These are phyloP conservation scores for Hozukius guyotensis DNA, from an alignment of 2,797 vertebrate species.

Conservation along the genomic window DNA sequence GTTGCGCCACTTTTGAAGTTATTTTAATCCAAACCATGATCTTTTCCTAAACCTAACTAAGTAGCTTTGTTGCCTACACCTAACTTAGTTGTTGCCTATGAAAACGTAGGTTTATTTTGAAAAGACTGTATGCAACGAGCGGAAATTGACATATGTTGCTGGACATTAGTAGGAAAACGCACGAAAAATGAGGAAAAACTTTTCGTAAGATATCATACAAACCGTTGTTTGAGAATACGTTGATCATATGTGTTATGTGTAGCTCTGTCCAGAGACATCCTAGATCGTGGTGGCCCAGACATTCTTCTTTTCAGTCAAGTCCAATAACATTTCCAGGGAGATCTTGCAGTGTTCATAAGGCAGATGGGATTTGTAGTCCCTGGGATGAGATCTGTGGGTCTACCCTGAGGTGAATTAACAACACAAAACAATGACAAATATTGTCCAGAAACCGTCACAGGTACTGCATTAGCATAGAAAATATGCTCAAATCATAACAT, in stretches of 20 bases:
- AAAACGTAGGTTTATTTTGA: neutral
- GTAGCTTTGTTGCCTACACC: neutral
- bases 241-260: neutral
- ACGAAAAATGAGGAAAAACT: neutral
- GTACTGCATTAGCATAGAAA: too few species aligned
- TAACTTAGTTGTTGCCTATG: neutral
- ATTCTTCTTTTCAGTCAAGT: neutral
- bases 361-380: slow-evolving; percentile 27
- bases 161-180: neutral
- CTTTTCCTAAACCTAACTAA: neutral
- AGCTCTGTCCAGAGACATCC: neutral
- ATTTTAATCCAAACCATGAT: neutral
- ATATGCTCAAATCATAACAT: too few species aligned
- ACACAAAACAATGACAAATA: too few species aligned
- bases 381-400: neutral
- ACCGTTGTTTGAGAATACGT: neutral
- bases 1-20: neutral
- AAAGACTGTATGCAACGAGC: neutral
- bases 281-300: neutral
- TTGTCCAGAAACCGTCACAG: too few species aligned
- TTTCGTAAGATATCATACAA: neutral
- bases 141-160: neutral
- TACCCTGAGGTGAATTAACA: neutral
- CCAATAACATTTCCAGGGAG: neutral
- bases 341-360: neutral